These are phyloP conservation scores for Drosophila miranda DNA, from an alignment of 1,140 invertebrate genomes.

Conservation along the genomic window DNA sequence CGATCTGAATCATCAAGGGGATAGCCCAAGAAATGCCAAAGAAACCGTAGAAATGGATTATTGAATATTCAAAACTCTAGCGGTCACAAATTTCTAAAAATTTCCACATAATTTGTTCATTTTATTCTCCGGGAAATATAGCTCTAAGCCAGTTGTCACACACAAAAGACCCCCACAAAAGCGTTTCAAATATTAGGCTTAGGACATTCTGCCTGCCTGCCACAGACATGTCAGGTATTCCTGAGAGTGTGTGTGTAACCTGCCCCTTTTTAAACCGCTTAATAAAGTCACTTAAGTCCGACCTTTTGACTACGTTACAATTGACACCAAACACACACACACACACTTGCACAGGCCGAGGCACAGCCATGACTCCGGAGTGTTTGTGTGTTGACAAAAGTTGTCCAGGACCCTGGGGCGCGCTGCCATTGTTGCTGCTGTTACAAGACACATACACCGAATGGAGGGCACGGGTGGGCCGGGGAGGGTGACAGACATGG, in stretches of 20 bases:
- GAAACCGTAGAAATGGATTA: no score
- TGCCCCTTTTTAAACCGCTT: slow-evolving; percentile 79
- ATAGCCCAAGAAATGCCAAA: no score
- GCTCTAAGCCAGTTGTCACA: slow-evolving; percentile 31
- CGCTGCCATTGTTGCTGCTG: slow-evolving; percentile 67
- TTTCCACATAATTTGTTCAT: slow-evolving; percentile 17
- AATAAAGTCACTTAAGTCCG: slow-evolving; percentile 81
- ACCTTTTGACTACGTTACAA: slow-evolving; percentile 78
- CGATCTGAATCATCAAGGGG: no score
- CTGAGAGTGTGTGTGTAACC: slow-evolving; percentile 33
- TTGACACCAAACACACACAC: slow-evolving; percentile 66
- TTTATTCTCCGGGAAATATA: slow-evolving; percentile 19
- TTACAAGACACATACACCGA: slow-evolving; percentile 55
- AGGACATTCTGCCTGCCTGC: slow-evolving; percentile 8
- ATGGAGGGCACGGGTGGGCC: neutral
- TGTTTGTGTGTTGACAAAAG: slow-evolving; percentile 68
- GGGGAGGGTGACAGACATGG: no score
- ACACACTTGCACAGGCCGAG: neutral
- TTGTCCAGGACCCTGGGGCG: slow-evolving; percentile 62
- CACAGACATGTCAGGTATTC: slow-evolving; percentile 22
- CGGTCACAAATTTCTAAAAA: neutral
- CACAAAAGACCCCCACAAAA: slow-evolving; percentile 34
- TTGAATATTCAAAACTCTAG: no score
- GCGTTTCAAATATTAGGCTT: slow-evolving; percentile 5
- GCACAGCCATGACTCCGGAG: slow-evolving; percentile 9